Evolutionary conservation across 1,140 invertebrate genomes (phyloP).

Genomic region (Goniozus legneri): DNA sequence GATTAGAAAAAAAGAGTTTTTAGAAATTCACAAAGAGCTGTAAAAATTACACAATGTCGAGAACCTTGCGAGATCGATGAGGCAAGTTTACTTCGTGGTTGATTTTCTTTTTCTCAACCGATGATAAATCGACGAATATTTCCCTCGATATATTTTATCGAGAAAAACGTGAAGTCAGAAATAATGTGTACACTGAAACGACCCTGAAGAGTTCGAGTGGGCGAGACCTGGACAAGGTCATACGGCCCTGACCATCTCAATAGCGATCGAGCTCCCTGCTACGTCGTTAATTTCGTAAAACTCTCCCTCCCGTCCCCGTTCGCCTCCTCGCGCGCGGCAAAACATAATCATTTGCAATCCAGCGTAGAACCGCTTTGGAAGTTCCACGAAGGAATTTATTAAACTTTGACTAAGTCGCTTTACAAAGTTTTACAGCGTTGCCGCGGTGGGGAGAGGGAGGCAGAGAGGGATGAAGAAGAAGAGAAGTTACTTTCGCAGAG

Average conservation of each 20-base stretch:
- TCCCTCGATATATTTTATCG: no score
- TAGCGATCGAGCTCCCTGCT: neutral
- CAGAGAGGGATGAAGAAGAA: conserved; percentile 14
- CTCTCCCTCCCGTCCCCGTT: neutral
- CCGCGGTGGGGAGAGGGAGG: conserved; percentile 5
- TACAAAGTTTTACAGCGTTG: conserved; percentile 41
- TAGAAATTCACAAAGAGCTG: no score
- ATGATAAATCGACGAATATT: no score
- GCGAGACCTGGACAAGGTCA: no score
- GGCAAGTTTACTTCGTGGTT: no score
- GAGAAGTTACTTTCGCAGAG: conserved; percentile 46
- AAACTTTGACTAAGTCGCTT: conserved; percentile 50
- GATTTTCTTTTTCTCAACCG: no score
- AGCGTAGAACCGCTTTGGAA: conserved; percentile 45
- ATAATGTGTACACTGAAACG: no score
- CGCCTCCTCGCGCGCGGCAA: conserved; percentile 16
- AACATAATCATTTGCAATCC: conserved; percentile 46
- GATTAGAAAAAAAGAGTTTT: no score
- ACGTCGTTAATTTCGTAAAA: neutral
- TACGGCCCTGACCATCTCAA: neutral
- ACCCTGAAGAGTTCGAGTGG: no score
- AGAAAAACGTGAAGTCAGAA: no score
- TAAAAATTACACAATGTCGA: no score
- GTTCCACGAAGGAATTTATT: conserved; percentile 51
- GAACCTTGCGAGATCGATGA: no score